A percentile compares a stretch with the other conserved stretches of the same genome.
Conservation (phyloP, 1,140 invertebrate genomes). For the Papilio helenus region DNA sequence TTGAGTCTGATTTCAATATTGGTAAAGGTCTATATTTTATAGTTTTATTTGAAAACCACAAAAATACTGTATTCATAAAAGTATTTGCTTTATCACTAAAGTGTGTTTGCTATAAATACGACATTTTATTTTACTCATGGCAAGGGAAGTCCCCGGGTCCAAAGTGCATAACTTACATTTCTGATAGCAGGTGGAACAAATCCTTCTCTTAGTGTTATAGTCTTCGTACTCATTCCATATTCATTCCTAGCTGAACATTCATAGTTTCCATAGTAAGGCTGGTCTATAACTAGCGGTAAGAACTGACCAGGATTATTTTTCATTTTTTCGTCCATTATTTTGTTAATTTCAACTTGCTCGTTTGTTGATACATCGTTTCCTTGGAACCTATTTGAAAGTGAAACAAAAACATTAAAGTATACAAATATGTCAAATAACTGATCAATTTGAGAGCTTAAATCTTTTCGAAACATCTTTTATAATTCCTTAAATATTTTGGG, state of each 20-base stretch:
- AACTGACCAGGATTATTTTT: constrained; percentile 39
- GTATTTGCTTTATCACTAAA: not conserved
- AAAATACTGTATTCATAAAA: too few relatives aligned
- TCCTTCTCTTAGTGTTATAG: constrained; percentile 58
- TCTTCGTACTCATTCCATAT: constrained; percentile 60
- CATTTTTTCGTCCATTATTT: constrained; percentile 47
- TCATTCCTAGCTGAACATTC: constrained; percentile 63
- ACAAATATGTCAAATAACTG: not conserved
- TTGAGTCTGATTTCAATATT: too few relatives aligned
- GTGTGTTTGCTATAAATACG: not conserved
- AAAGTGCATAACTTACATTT: constrained; percentile 55
- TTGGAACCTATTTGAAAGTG: constrained; percentile 50
- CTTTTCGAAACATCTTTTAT: too few relatives aligned
- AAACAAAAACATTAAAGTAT: not conserved
- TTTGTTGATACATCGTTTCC: constrained; percentile 51
- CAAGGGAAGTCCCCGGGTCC: not conserved
- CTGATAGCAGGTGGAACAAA: constrained; percentile 56
- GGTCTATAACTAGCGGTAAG: constrained; percentile 50
- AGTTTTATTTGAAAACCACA: too few relatives aligned
- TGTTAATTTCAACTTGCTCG: constrained; percentile 56
- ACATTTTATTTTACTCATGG: not conserved
- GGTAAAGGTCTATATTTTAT: too few relatives aligned
- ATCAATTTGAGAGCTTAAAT: too few relatives aligned
- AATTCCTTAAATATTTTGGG: too few relatives aligned
- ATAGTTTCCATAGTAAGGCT: constrained; percentile 59